Evolutionary conservation across 2,888 invertebrate genomes (phyloP).

Genomic region (Morpho helenor): DNA sequence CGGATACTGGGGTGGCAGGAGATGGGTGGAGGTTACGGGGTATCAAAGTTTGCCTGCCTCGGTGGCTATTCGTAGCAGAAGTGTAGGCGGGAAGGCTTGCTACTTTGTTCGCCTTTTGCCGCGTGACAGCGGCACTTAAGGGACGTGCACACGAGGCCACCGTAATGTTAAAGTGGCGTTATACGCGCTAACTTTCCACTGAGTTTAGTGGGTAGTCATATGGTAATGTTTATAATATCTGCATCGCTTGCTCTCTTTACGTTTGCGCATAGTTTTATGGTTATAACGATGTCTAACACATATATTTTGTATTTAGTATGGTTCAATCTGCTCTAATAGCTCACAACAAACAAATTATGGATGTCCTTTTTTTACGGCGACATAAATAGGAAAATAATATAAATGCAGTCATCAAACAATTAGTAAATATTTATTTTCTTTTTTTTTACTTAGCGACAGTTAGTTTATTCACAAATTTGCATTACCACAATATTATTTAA

Average conservation of each 20-base stretch:
- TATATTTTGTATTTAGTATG: too few species aligned
- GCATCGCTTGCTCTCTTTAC: slow-evolving; percentile 17
- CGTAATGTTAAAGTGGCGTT: slow-evolving; percentile 43
- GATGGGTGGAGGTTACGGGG: slow-evolving; percentile 59
- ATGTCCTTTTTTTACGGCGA: too few species aligned
- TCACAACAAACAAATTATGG: too few species aligned
- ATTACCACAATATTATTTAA: too few species aligned
- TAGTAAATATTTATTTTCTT: too few species aligned
- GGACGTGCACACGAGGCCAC: slow-evolving; percentile 59
- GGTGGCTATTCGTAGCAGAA: slow-evolving; percentile 52
- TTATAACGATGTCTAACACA: not conserved
- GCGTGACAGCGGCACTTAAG: slow-evolving; percentile 75
- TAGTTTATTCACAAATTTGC: too few species aligned
- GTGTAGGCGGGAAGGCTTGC: slow-evolving; percentile 55
- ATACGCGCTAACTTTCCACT: slow-evolving; percentile 25
- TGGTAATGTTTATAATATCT: slow-evolving; percentile 26
- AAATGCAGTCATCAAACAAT: too few species aligned
- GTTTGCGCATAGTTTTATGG: slow-evolving; percentile 1
- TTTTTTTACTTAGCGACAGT: too few species aligned
- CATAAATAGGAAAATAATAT: too few species aligned
- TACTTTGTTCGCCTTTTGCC: slow-evolving; percentile 77
- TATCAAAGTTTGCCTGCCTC: slow-evolving; percentile 72
- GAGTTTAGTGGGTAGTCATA: slow-evolving; percentile 20
- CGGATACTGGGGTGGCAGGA: slow-evolving; percentile 61
- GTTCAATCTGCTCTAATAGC: too few species aligned